phyloP scores from a whole-genome alignment of 2,113 vertebrate species.

The Numida meleagris region DNA sequence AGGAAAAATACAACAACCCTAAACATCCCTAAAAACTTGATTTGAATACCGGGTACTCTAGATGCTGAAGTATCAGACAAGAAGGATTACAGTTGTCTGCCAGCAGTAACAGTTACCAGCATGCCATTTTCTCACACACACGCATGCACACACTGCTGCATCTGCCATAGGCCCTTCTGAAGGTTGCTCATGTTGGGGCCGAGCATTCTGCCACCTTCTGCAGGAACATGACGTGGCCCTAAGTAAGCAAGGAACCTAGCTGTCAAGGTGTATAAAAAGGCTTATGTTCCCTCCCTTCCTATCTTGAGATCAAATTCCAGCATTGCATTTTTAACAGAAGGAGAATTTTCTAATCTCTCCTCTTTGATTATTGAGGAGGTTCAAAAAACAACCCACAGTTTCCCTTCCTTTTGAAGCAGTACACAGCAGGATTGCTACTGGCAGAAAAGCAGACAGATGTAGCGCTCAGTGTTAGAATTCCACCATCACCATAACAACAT shows the following conservation, averaged over 20 bases:
- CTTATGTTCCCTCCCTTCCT: not conserved
- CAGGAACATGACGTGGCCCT: not conserved
- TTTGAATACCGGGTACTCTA: not conserved
- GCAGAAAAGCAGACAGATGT: constrained; percentile 12
- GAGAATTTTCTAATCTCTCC: not conserved
- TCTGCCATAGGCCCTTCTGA: not conserved
- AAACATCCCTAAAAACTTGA: not conserved
- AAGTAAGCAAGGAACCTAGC: not conserved
- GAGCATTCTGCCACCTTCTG: not conserved
- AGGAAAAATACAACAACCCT: not conserved
- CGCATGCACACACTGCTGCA: not conserved
- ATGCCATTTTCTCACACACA: not conserved
- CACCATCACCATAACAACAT: constrained; percentile 54
- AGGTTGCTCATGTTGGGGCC: not conserved
- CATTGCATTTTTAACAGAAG: not conserved
- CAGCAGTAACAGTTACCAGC: not conserved
- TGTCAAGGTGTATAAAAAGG: not conserved
- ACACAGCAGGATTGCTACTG: not conserved
- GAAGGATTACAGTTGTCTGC: not conserved
- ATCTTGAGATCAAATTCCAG: not conserved
- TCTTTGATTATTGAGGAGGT: not conserved
- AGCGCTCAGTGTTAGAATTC: not conserved
- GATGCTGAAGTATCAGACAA: not conserved
- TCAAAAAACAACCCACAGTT: not conserved
- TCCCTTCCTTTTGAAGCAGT: constrained; percentile 36